Base-by-base conservation (phyloP, 30 jellyfish, hydroid and myxozoan species). In the Calvadosia cruxmelitensis region DNA sequence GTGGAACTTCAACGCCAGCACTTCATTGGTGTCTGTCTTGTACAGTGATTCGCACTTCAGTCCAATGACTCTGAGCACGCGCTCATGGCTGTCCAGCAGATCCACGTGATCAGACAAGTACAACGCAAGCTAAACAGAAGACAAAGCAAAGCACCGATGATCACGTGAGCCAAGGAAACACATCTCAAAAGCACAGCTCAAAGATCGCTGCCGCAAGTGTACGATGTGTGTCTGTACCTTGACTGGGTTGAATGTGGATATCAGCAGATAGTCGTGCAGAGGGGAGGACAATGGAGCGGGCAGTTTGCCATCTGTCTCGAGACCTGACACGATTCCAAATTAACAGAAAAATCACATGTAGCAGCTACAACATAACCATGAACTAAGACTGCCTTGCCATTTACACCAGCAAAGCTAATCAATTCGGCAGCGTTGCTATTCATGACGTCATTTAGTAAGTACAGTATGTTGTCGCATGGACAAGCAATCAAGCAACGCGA, bases 241-340 rank as follows among this genome's bases (percentile, higher is more conserved):
- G 29, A 86, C 93, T 24, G 96, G 94, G 50, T 86, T 71, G 0
- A 86, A 80, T 36, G 78, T 86, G 10, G 96, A 70, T 70, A 73
- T 67, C 36, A 79, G 66, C 67, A 86, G 29, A 64, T 34, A 71
- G 15, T 72, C 32, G 69, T 86, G 96, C 48, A 86, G 68, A 1
- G 94, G 86, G 52, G 66, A 79, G 33, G 92, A 85, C 30, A 86
- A 73, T 27, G 66, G 36, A n/a, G 64, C 77, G 3, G 75, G 66
- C 28, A 85, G 75, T 61, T 73, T 85, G 24, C 85, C 67, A 25
- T 69, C 73, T 1, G 70, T 67, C 52, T 85, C 95, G 53, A 85
- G 65, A 27, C 95, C 95, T 78, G 48, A 2, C 26, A 3, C n/a
- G n/a, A n/a, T n/a, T n/a, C n/a, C n/a, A n/a, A n/a, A n/a, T n/a